Evolutionary conservation across 2,888 invertebrate species (phyloP).

Genomic region (Cosmorhoe ocellata): DNA sequence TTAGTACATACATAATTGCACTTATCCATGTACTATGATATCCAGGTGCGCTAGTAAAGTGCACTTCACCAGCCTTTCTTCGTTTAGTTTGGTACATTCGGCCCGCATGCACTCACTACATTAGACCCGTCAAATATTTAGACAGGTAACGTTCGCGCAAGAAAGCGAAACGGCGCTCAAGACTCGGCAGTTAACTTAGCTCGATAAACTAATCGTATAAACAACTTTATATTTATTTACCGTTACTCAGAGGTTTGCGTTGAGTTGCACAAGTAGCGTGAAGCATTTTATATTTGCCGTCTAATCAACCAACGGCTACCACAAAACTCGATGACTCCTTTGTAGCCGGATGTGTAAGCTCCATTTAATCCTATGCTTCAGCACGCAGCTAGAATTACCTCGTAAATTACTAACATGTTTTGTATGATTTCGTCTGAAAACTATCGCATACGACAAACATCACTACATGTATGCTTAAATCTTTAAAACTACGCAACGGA

Average conservation of each 20-base stretch:
- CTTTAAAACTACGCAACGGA: no score
- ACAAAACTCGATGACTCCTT: no score
- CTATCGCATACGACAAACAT: background rate
- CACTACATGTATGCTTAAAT: no score
- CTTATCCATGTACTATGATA: no score
- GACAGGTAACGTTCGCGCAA: constrained; percentile 42
- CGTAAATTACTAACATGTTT: background rate
- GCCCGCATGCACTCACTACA: constrained; percentile 41
- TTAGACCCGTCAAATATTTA: constrained; percentile 66
- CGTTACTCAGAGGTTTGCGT: constrained; percentile 1
- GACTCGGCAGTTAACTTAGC: constrained; percentile 4
- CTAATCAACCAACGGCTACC: no score
- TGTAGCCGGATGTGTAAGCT: no score
- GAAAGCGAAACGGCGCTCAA: constrained; percentile 49
- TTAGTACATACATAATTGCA: no score
- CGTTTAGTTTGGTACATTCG: constrained; percentile 8
- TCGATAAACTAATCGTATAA: constrained; percentile 14
- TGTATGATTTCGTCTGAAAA: no score
- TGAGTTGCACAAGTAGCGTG: background rate
- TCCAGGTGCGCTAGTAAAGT: no score
- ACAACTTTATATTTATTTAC: constrained; percentile 14
- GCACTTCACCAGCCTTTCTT: constrained; percentile 9
- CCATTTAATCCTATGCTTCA: background rate
- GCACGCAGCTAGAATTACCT: background rate
- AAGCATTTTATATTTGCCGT: no score